Percentiles rank a stretch among this genome's conserved stretches.
These are phyloP conservation scores for Salvelinus namaycush DNA, from an alignment of 2,113 vertebrate genomes.

Conservation along the genomic window DNA sequence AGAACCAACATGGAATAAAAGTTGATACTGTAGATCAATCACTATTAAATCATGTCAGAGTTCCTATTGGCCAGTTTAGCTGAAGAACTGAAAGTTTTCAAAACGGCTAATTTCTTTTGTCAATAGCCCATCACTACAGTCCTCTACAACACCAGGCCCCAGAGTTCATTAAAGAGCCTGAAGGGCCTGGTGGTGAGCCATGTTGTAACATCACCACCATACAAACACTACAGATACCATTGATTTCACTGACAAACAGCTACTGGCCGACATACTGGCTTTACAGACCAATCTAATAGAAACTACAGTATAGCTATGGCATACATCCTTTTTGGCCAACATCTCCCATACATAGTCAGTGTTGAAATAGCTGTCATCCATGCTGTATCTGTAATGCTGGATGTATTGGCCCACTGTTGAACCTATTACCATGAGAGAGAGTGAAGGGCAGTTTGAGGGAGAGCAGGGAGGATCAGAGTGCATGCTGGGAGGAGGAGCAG, in stretches of 20 bases:
- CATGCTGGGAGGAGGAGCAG: constrained; percentile 54
- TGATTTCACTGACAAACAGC: constrained; percentile 20
- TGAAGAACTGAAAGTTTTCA: too few relatives aligned
- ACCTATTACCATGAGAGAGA: background rate
- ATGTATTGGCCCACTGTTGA: too few relatives aligned
- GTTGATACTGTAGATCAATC: too few relatives aligned
- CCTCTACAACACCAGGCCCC: background rate
- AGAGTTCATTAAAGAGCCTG: background rate
- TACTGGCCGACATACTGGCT: constrained; percentile 12
- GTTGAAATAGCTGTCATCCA: background rate
- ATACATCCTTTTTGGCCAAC: constrained; percentile 19
- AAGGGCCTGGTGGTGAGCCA: constrained; percentile 13
- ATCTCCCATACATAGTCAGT: background rate
- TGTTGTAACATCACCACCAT: constrained; percentile 19
- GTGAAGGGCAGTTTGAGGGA: constrained; percentile 52
- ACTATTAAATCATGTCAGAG: too few relatives aligned
- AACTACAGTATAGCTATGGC: constrained; percentile 9
- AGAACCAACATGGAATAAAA: too few relatives aligned
- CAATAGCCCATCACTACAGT: too few relatives aligned
- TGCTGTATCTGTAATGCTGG: background rate
- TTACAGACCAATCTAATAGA: constrained; percentile 6
- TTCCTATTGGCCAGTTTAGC: too few relatives aligned
- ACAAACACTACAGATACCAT: background rate
- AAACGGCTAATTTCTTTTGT: too few relatives aligned
- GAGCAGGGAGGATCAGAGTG: constrained; percentile 56